A percentile compares a stretch with the other conserved stretches of the same genome.
Evolutionary conservation across 2,797 vertebrate genomes (phyloP).

Genomic region (Danio kyathit): DNA sequence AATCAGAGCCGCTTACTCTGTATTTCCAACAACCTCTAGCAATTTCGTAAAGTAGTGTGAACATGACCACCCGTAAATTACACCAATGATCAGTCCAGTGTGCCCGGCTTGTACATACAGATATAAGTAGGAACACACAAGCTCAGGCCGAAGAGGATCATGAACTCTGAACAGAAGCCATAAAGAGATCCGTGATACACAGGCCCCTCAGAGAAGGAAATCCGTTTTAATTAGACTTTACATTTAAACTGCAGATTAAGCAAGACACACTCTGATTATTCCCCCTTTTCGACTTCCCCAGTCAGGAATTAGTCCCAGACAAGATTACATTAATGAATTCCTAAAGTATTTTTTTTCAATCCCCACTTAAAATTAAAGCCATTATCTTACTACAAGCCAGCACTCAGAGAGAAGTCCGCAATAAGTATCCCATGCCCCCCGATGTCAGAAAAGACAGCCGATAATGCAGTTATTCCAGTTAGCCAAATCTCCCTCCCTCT

Average conservation of each 20-base stretch:
- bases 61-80: neutral
- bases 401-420: slow-evolving; percentile 50
- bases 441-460: slow-evolving; percentile 64
- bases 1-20: slow-evolving; percentile 26
- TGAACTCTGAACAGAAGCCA: slow-evolving; percentile 59
- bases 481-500: slow-evolving; percentile 52
- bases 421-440: slow-evolving; percentile 52
- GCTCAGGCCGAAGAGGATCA: slow-evolving; percentile 53
- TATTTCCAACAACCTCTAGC: slow-evolving; percentile 1
- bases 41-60: neutral
- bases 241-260: slow-evolving; percentile 76
- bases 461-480: slow-evolving; percentile 75
- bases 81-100: slow-evolving; percentile 19
- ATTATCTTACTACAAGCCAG: slow-evolving; percentile 73
- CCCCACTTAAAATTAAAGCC: slow-evolving; percentile 71
- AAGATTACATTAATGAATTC: slow-evolving; percentile 80
- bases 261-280: slow-evolving; percentile 72
- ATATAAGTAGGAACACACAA: slow-evolving; percentile 23
- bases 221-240: slow-evolving; percentile 78
- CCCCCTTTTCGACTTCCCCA: slow-evolving; percentile 65
- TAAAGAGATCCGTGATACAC: slow-evolving; percentile 62
- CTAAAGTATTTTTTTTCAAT: slow-evolving; percentile 68
- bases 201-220: slow-evolving; percentile 51
- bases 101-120: slow-evolving; percentile 13
- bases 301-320: slow-evolving; percentile 78